Percentiles rank a stretch among this genome's conserved stretches.
phyloP scores from a whole-genome alignment of 2,797 vertebrate genomes.

The Toxotes lorentzi region DNA sequence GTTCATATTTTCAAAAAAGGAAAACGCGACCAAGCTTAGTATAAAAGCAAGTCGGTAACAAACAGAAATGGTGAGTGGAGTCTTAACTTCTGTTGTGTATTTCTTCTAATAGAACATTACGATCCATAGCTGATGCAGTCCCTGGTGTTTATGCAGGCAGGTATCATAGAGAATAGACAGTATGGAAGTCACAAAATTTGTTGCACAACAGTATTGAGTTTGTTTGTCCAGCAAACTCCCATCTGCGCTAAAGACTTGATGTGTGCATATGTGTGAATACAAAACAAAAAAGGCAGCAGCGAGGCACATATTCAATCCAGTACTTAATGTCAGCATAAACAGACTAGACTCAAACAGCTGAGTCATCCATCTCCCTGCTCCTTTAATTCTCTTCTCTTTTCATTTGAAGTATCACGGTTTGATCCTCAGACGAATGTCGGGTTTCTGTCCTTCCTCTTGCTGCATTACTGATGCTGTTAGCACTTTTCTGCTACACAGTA shows the following conservation, averaged over 20 bases:
- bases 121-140: background rate
- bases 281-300: slow-evolving; percentile 1
- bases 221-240: background rate
- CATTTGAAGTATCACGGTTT: slow-evolving; percentile 67
- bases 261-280: slow-evolving; percentile 11
- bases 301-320: slow-evolving; percentile 10
- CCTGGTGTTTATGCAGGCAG: background rate
- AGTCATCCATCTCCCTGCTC: slow-evolving; percentile 42
- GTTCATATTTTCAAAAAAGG: slow-evolving; percentile 2
- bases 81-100: background rate
- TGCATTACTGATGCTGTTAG: slow-evolving; percentile 26
- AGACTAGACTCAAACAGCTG: slow-evolving; percentile 40
- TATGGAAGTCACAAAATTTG: background rate
- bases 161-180: background rate
- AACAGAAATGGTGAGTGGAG: background rate
- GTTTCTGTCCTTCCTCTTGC: slow-evolving; percentile 11
- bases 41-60: background rate
- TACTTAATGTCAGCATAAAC: slow-evolving; percentile 52
- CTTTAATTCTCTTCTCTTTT: slow-evolving; percentile 59
- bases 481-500: slow-evolving; percentile 3
- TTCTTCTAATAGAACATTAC: background rate
- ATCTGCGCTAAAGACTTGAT: background rate
- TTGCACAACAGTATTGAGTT: background rate
- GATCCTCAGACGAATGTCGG: slow-evolving; percentile 55
- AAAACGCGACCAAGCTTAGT: slow-evolving; percentile 18